Conservation (phyloP, 2,888 invertebrate species). For the Ophraella communa region DNA sequence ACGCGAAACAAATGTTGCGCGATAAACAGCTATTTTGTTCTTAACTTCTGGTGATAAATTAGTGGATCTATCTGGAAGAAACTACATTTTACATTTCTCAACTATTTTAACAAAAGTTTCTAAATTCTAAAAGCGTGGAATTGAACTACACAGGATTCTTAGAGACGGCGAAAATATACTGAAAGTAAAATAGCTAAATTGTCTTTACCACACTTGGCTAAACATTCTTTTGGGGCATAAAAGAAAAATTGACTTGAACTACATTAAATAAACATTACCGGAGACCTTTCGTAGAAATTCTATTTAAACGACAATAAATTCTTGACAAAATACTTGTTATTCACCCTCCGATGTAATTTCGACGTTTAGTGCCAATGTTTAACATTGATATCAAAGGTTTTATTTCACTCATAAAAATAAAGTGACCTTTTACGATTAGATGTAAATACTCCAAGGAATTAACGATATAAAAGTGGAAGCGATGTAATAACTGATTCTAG, state of each 20-base stretch:
- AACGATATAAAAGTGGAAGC: not conserved
- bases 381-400: slow-evolving; percentile 21
- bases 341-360: slow-evolving; percentile 26
- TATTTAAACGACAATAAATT: slow-evolving; percentile 19
- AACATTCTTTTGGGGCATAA: not conserved
- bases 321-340: slow-evolving; percentile 24
- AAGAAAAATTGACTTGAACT: slow-evolving; percentile 7
- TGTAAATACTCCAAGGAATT: slow-evolving; percentile 11
- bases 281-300: slow-evolving; percentile 15
- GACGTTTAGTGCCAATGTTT: slow-evolving; percentile 26
- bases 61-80: not conserved
- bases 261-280: slow-evolving; percentile 14
- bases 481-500: not conserved
- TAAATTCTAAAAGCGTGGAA: not conserved
- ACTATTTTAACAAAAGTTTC: not conserved
- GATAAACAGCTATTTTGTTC: not conserved
- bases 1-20: not conserved
- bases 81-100: not conserved
- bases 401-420: slow-evolving; percentile 19
- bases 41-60: not conserved
- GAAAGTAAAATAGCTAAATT: no score
- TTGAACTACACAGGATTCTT: no score
- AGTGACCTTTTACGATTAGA: slow-evolving; percentile 21
- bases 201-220: not conserved
- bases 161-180: no score